Evolutionary conservation across 2,888 invertebrate species (phyloP).

Genomic region (Phortica magna): DNA sequence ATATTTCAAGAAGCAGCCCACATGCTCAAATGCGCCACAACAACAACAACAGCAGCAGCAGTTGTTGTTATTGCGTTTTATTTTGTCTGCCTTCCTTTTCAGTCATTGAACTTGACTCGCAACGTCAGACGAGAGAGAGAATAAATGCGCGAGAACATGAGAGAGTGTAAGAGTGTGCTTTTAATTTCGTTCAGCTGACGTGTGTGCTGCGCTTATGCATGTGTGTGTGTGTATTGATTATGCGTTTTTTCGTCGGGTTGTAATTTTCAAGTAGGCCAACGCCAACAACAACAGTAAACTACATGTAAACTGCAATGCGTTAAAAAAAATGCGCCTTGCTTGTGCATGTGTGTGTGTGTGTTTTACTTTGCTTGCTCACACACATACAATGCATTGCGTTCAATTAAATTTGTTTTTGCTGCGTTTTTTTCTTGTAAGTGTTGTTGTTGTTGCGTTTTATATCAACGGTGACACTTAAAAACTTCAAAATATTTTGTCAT

Average conservation of each 20-base stretch:
- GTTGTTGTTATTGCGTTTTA: too few species aligned
- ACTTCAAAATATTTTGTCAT: constrained; percentile 22
- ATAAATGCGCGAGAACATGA: not conserved
- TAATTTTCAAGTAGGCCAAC: constrained; percentile 16
- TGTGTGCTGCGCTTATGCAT: not conserved
- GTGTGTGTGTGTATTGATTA: not conserved
- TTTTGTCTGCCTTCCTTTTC: too few species aligned
- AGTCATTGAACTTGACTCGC: constrained; percentile 18
- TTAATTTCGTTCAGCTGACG: not conserved
- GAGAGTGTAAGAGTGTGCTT: not conserved
- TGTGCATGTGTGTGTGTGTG: not conserved
- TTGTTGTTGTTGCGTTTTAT: not conserved
- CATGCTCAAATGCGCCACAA: not conserved
- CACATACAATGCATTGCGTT: not conserved
- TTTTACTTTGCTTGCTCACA: not conserved
- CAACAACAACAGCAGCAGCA: not conserved
- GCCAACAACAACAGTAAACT: not conserved
- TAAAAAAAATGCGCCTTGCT: not conserved
- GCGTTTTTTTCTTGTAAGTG: not conserved
- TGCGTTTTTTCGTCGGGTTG: not conserved
- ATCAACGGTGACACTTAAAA: constrained; percentile 1
- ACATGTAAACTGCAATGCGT: not conserved
- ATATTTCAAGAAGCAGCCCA: too few species aligned
- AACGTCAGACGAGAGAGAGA: not conserved
- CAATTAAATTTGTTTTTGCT: not conserved